Percentiles rank a stretch among this genome's conserved stretches.
Evolutionary conservation across 2,888 invertebrate species (phyloP).

Genomic region (Diabrotica balteata): DNA sequence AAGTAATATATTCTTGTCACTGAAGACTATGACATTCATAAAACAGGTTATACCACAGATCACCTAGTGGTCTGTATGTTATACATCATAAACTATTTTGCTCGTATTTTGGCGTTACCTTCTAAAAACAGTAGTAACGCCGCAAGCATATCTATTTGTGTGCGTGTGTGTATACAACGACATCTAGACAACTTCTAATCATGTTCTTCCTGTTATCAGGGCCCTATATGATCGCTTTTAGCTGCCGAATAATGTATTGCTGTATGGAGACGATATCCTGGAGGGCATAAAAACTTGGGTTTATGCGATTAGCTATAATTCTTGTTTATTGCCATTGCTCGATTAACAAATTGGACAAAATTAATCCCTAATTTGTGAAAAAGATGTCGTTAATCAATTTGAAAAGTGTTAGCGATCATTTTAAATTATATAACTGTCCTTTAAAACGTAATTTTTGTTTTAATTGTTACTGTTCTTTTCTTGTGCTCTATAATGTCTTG

Average conservation of each 20-base stretch:
- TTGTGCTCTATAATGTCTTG: too few relatives aligned
- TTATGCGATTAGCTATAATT: slow-evolving; percentile 39
- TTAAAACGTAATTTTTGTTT: too few relatives aligned
- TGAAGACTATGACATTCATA: too few relatives aligned
- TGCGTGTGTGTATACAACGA: slow-evolving; percentile 52
- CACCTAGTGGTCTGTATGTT: too few relatives aligned
- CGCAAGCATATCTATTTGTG: slow-evolving; percentile 8
- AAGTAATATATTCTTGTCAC: too few relatives aligned
- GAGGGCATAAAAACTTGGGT: slow-evolving; percentile 38
- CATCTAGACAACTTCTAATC: slow-evolving; percentile 56
- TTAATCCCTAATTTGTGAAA: slow-evolving; percentile 11
- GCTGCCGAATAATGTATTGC: slow-evolving; percentile 39
- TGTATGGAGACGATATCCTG: slow-evolving; percentile 32
- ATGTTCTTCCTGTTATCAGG: slow-evolving; percentile 54
- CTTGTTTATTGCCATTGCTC: slow-evolving; percentile 34
- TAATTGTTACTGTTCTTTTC: too few relatives aligned
- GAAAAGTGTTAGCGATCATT: too few relatives aligned
- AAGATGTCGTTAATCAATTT: not conserved
- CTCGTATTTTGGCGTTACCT: slow-evolving; percentile 2
- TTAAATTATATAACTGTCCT: too few relatives aligned
- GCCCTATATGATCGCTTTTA: slow-evolving; percentile 43
- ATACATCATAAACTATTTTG: too few relatives aligned
- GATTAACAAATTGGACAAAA: slow-evolving; percentile 34
- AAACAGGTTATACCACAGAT: too few relatives aligned
- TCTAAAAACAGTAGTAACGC: too few relatives aligned